Percentiles rank a stretch among this genome's conserved stretches.
These are phyloP conservation scores for Sebastes itinus DNA, from an alignment of 2,797 vertebrate genomes.

Conservation along the genomic window DNA sequence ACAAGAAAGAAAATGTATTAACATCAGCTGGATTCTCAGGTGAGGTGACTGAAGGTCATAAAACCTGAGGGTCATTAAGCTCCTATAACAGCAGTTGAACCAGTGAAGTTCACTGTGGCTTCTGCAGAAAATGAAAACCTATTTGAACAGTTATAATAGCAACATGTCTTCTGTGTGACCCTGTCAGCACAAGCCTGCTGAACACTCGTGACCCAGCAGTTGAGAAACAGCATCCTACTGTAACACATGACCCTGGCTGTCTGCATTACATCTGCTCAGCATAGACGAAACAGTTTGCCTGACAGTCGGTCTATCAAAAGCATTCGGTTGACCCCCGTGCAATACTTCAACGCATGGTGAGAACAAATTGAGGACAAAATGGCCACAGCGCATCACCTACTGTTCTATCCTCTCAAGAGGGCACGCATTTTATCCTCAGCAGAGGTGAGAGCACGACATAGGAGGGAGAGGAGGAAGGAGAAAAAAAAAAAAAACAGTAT, in stretches of 20 bases:
- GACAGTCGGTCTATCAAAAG: conserved; percentile 67
- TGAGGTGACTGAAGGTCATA: conserved; percentile 7
- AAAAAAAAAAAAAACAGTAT: conserved; percentile 20
- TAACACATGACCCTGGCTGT: conserved; percentile 47
- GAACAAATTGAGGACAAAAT: conserved; percentile 73
- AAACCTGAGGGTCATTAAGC: background rate
- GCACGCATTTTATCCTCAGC: conserved; percentile 66
- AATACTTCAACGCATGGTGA: conserved; percentile 32
- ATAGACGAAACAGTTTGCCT: conserved; percentile 21
- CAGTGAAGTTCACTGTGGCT: conserved; percentile 32
- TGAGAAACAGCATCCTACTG: conserved; percentile 47
- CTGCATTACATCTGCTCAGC: conserved; percentile 54
- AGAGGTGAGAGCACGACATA: conserved; percentile 45
- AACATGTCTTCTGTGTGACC: conserved; percentile 28
- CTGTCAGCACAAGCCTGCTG: conserved; percentile 38
- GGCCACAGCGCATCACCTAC: conserved; percentile 59
- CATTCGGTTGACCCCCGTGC: conserved; percentile 50
- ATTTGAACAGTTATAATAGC: conserved; percentile 38
- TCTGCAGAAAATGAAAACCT: conserved; percentile 15
- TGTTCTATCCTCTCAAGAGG: conserved; percentile 54
- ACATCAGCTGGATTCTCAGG: conserved; percentile 4
- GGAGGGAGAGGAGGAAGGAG: conserved; percentile 12
- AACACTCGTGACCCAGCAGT: conserved; percentile 42
- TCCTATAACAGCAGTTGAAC: conserved; percentile 9
- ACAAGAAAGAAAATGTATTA: background rate